phyloP scores from a whole-genome alignment of 2,888 invertebrate species.

The Drosophila nr. fundita region DNA sequence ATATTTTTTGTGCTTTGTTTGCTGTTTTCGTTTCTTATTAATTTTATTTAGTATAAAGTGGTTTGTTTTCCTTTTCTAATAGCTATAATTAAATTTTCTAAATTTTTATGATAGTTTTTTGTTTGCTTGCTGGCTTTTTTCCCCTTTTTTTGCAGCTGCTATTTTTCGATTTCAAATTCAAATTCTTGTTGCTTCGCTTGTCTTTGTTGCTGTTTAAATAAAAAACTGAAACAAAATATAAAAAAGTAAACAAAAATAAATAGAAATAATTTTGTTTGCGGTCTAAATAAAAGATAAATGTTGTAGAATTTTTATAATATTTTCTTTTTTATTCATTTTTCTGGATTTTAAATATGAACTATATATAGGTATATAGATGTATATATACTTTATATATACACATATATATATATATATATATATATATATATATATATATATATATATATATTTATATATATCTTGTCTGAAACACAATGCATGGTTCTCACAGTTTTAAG shows the following conservation, averaged over 20 bases:
- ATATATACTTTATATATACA: conserved; percentile 50
- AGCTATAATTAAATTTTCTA: conserved; percentile 73
- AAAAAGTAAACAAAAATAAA: not conserved
- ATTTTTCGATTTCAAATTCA: conserved; percentile 26
- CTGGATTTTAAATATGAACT: conserved; percentile 53
- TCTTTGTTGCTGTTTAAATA: conserved; percentile 35
- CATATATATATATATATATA: no score
- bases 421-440: conserved; percentile 29
- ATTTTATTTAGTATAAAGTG: conserved; percentile 56
- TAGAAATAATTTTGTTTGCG: conserved; percentile 1
- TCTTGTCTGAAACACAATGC: conserved; percentile 65
- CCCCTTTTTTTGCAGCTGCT: conserved; percentile 16
- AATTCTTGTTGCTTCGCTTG: conserved; percentile 12
- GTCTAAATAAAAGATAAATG: conserved; percentile 53
- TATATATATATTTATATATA: conserved; percentile 35
- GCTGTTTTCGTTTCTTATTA: conserved; percentile 21
- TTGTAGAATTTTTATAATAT: conserved; percentile 53
- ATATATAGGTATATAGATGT: conserved; percentile 53
- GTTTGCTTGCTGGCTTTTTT: conserved; percentile 52
- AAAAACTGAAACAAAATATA: conserved; percentile 14
- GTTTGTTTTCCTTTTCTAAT: conserved; percentile 40
- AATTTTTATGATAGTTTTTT: conserved; percentile 68
- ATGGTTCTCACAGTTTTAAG: conserved; percentile 39
- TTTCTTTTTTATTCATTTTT: conserved; percentile 68
- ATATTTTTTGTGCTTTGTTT: conserved; percentile 35